Conservation (phyloP, 1,140 invertebrate species). For the Macrosteles quadrilineatus region DNA sequence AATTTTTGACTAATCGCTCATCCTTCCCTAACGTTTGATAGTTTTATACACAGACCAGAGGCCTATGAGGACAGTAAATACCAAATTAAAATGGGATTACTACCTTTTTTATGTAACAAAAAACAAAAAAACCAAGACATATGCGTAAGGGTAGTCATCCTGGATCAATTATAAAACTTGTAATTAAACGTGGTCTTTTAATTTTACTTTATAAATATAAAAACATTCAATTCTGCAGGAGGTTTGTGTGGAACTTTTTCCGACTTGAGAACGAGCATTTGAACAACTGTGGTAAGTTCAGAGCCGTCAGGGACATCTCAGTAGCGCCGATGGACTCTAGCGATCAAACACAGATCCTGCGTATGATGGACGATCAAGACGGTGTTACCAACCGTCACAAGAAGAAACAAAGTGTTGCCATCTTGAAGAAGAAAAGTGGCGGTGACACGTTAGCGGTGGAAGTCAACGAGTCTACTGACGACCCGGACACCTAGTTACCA, state of each 20-base stretch:
- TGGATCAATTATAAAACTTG: no score
- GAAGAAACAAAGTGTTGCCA: not conserved
- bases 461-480: conserved; percentile 41
- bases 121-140: no score
- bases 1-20: no score
- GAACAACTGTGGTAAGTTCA: conserved; percentile 99
- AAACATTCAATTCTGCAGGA: no score
- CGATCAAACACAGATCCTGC: conserved; percentile 68
- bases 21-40: no score
- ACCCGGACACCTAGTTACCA: conserved; percentile 29
- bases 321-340: conserved; percentile 94
- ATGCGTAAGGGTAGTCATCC: no score
- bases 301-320: conserved; percentile 97
- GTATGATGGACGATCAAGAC: conserved; percentile 74
- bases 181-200: no score
- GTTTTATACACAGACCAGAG: no score
- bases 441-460: conserved; percentile 28
- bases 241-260: conserved; percentile 99
- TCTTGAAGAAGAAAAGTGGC: conserved; percentile 6
- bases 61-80: no score
- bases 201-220: no score
- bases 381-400: conserved; percentile 57
- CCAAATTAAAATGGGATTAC: no score
- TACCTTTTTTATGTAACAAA: no score
- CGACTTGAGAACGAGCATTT: conserved; percentile 99